These are phyloP conservation scores for Laupala kohalensis DNA, from an alignment of 1,140 invertebrate genomes.

Conservation along the genomic window DNA sequence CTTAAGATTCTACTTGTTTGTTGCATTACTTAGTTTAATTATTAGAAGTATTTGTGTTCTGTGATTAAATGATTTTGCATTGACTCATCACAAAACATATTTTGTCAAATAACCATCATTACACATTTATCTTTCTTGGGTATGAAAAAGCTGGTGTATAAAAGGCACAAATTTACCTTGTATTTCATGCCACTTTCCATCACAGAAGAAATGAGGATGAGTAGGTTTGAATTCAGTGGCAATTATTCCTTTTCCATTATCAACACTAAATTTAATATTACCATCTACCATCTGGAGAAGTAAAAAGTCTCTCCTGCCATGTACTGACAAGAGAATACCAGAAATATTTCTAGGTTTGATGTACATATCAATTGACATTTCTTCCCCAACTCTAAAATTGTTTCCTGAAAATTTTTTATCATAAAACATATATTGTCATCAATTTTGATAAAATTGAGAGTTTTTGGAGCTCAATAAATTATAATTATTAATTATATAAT, in stretches of 20 bases:
- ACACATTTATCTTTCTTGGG: too few relatives aligned
- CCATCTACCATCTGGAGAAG: constrained; percentile 81
- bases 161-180: constrained; percentile 43
- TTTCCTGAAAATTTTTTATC: constrained; percentile 44
- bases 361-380: constrained; percentile 70
- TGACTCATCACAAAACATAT: too few relatives aligned
- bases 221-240: constrained; percentile 55
- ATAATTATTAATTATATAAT: too few relatives aligned
- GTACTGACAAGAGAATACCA: constrained; percentile 70
- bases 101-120: too few relatives aligned
- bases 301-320: constrained; percentile 66
- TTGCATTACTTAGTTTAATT: too few relatives aligned
- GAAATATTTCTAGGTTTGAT: constrained; percentile 74
- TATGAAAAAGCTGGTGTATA: not conserved
- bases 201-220: constrained; percentile 57
- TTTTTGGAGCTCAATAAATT: too few relatives aligned
- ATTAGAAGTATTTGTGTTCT: too few relatives aligned
- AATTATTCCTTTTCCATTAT: constrained; percentile 71
- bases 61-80: too few relatives aligned
- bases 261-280: constrained; percentile 62
- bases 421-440: too few relatives aligned
- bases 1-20: too few relatives aligned
- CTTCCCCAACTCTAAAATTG: constrained; percentile 61
- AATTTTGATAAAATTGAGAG: too few relatives aligned
- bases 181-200: constrained; percentile 88